A percentile compares a stretch with the other conserved stretches of the same genome.
phyloP scores from a whole-genome alignment of 2,888 invertebrate species.

The Heliconius hortense region DNA sequence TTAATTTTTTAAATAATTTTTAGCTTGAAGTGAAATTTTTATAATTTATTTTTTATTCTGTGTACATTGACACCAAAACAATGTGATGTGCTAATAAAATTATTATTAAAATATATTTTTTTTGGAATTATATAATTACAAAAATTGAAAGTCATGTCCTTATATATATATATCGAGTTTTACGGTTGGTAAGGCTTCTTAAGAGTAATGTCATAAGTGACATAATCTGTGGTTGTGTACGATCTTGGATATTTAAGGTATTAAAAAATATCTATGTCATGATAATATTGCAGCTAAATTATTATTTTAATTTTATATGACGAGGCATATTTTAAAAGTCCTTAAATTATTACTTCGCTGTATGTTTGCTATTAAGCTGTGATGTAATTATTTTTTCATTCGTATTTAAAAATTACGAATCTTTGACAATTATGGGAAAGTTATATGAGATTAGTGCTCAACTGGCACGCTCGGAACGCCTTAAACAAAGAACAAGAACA shows the following conservation, averaged over 20 bases:
- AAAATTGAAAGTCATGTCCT: background rate
- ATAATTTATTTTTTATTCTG: no score
- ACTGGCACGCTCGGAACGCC: no score
- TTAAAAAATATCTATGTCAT: conserved; percentile 1
- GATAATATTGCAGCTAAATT: background rate
- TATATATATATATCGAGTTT: background rate
- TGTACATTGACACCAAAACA: no score
- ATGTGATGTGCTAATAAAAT: no score
- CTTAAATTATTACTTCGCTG: background rate
- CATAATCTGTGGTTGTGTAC: conserved; percentile 33
- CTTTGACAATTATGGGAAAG: background rate
- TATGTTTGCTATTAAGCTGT: background rate
- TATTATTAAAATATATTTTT: background rate
- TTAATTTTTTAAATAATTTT: no score
- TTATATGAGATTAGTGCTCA: no score
- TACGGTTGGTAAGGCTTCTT: conserved; percentile 22
- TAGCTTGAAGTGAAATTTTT: no score
- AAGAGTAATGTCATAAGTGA: no score
- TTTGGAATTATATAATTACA: background rate
- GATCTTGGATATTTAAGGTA: conserved; percentile 15
- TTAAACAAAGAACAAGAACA: no score
- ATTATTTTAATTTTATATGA: background rate
- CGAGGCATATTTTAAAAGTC: background rate
- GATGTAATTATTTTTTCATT: background rate
- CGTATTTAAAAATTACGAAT: background rate